A percentile compares a stretch with the other conserved stretches of the same genome.
Conservation (phyloP, 2,113 vertebrate species). For the Poecilia latipinna region DNA sequence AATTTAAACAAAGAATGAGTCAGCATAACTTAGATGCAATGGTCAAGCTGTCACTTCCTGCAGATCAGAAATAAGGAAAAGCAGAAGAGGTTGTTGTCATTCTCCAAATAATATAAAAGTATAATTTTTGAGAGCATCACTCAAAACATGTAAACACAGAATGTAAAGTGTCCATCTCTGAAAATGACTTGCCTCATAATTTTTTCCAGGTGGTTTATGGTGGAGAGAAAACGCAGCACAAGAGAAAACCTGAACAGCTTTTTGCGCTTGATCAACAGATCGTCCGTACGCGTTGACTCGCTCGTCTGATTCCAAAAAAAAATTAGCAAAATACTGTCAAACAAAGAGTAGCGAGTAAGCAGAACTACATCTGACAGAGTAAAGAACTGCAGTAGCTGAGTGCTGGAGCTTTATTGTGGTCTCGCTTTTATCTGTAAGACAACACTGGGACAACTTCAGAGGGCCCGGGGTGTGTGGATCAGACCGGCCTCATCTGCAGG, state of each 20-base stretch:
- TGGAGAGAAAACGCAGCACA: neutral
- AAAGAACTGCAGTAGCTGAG: conserved; percentile 47
- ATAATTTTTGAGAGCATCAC: neutral
- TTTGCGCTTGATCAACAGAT: conserved; percentile 23
- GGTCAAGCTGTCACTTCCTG: neutral
- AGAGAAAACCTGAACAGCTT: conserved; percentile 12
- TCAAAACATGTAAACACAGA: neutral
- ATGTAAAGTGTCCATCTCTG: neutral
- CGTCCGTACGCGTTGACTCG: conserved; percentile 52
- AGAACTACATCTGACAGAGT: conserved; percentile 59
- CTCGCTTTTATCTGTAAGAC: conserved; percentile 68
- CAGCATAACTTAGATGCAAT: conserved; percentile 42
- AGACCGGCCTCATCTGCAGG: conserved; percentile 50
- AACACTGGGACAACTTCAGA: conserved; percentile 52
- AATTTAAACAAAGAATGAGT: conserved; percentile 57
- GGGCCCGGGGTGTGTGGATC: conserved; percentile 43
- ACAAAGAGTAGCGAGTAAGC: conserved; percentile 64
- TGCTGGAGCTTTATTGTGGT: conserved; percentile 56
- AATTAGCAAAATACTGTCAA: conserved; percentile 53
- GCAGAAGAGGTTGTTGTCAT: neutral
- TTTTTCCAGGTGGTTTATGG: conserved; percentile 10
- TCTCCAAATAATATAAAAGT: neutral
- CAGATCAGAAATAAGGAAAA: neutral
- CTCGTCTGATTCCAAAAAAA: conserved; percentile 47
- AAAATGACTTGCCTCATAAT: conserved; percentile 4